Conservation (phyloP, 2,113 vertebrate species). For the Propithecus coquereli region DNA sequence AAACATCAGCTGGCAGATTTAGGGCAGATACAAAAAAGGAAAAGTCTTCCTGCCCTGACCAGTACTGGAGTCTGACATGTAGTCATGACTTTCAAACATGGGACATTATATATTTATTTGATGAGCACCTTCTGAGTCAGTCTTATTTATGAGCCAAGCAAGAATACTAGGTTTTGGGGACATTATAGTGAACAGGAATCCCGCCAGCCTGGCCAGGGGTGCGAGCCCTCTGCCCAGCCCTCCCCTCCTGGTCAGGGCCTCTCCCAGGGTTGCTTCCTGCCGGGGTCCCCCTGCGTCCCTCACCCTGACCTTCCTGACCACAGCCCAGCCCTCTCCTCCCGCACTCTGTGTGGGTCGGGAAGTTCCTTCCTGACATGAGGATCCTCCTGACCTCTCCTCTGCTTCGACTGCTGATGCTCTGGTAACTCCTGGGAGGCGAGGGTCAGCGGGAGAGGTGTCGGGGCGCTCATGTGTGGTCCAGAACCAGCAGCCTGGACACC, state of each 20-base stretch:
- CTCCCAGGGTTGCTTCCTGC: background rate
- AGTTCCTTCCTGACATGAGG: background rate
- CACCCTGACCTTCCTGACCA: background rate
- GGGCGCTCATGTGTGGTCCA: background rate
- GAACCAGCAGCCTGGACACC: background rate
- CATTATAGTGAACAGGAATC: background rate
- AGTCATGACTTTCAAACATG: background rate
- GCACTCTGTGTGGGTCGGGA: background rate
- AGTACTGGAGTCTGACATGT: background rate
- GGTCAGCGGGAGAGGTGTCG: background rate
- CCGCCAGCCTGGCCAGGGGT: no score
- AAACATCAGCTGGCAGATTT: no score
- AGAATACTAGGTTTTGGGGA: background rate
- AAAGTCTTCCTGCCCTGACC: background rate
- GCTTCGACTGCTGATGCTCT: background rate
- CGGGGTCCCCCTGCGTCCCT: background rate
- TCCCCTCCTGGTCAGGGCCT: background rate
- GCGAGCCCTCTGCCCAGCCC: background rate
- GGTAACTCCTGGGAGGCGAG: background rate
- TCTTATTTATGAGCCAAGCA: background rate
- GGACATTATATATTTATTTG: background rate
- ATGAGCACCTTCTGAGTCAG: background rate
- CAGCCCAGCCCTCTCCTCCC: background rate
- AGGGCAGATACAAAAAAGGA: background rate
- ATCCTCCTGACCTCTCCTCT: background rate